Conservation (phyloP, 2,888 invertebrate genomes). For the Cremastinae sp. region DNA sequence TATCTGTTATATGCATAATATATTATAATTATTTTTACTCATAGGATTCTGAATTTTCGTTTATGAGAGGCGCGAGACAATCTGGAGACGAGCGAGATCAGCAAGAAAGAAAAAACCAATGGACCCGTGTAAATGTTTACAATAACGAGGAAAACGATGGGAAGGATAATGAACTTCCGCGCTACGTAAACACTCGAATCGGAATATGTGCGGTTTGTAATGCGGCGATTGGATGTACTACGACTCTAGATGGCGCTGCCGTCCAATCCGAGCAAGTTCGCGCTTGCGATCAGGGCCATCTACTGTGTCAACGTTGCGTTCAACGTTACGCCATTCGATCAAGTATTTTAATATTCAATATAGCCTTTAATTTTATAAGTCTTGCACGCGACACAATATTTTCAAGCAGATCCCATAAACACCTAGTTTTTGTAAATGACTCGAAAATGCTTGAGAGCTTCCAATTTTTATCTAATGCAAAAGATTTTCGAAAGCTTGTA, state of each 20-base stretch:
- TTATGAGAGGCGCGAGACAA: constrained; percentile 48
- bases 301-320: constrained; percentile 73
- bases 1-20: too few species aligned
- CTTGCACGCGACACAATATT: too few species aligned
- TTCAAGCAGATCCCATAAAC: too few species aligned
- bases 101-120: constrained; percentile 38
- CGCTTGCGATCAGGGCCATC: constrained; percentile 69
- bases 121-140: constrained; percentile 31
- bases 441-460: too few species aligned
- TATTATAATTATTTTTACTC: not conserved
- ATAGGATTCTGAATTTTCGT: constrained; percentile 48
- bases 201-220: constrained; percentile 70
- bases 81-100: constrained; percentile 47
- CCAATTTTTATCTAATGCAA: too few species aligned
- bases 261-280: constrained; percentile 64
- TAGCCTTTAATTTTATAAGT: too few species aligned
- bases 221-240: constrained; percentile 63
- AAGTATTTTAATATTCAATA: constrained; percentile 67
- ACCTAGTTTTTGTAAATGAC: too few species aligned
- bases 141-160: constrained; percentile 60
- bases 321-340: constrained; percentile 69
- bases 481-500: too few species aligned
- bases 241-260: constrained; percentile 54
- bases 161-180: constrained; percentile 55
- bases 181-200: constrained; percentile 38